Evolutionary conservation across 2,888 invertebrate genomes (phyloP), one percentile per base, ranked within the genome.

Genomic region (Lasioglossum calceatum): DNA sequence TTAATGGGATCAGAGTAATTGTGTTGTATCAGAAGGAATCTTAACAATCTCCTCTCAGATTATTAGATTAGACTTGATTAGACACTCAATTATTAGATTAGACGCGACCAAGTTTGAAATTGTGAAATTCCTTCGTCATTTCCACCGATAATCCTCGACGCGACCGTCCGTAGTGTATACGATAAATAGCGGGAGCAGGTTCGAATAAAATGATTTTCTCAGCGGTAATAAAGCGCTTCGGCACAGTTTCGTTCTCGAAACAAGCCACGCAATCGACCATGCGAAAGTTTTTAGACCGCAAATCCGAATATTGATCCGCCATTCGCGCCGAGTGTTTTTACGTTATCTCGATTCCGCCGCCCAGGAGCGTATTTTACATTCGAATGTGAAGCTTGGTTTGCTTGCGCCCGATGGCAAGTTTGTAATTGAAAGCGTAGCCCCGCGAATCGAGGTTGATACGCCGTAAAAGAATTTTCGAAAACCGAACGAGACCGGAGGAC

Each of bases 241-340:
- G 19, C 7, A 10, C 7, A 36, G 39, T 36, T 39, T 36, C 32
- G 36, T 36, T 23, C 36, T 16, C 67, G 67, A 67, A 67, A 67
- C 67, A 67, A 67, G 10, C 14, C 67, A 54, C 54, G 67, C 77
- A 47, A 58, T 58, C 44, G 71, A 54, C 50, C 74, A 44, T 47
- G 36, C 36, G 77, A 72, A 78, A 85, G 70, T 78, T 84, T 74
- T 82, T 74, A 74, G 67, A 58, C 74, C 75, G 67, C 58, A 85
- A 85, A 82, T 82, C 82, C 78, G 82, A 74, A 82, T 82, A 85
- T 85, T 82, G 82, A 85, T 82, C 78, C 78, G 50, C 23, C 77
- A 78, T 78, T 82, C 77, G 78, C 82, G 74, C 16, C 50, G 73
- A 71, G 78, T 78, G 82, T 78, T 82, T 82, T 50, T 61, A 58